Percentiles rank a stretch among this genome's conserved stretches.
Conservation (phyloP, 64 coral and sea anemone species). For the Acropora tenuis region DNA sequence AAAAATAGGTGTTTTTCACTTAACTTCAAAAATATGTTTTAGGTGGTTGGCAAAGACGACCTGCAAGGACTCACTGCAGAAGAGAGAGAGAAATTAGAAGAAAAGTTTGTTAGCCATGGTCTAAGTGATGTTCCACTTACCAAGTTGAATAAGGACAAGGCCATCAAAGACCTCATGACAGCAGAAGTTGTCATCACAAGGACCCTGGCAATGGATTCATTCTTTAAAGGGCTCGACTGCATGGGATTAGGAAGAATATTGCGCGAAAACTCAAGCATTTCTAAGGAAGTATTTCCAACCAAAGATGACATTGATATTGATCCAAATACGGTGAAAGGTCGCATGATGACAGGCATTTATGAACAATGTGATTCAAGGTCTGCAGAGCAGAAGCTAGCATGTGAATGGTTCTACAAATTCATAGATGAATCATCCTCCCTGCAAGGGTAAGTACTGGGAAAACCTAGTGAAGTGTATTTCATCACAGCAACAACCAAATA, state of each 20-base stretch:
- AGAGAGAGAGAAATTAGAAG: constrained; percentile 67
- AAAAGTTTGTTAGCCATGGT: constrained; percentile 62
- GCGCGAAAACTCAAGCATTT: no score
- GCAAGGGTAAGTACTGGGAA: no score
- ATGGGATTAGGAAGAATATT: constrained; percentile 29
- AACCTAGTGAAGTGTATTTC: no score
- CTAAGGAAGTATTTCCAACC: no score
- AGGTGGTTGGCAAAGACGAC: constrained; percentile 18
- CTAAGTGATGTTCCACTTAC: constrained; percentile 68
- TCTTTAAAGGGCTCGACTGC: constrained; percentile 41
- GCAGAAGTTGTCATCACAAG: constrained; percentile 70
- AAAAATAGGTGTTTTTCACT: background rate
- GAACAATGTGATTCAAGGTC: no score
- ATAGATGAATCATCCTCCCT: no score
- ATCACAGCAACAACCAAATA: no score
- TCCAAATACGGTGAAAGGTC: no score
- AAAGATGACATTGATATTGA: no score
- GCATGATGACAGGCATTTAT: no score
- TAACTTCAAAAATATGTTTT: background rate
- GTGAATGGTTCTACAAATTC: no score
- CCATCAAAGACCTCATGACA: constrained; percentile 51
- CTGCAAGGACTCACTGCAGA: background rate
- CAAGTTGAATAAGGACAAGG: constrained; percentile 69
- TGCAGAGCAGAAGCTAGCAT: no score
- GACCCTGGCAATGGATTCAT: constrained; percentile 38